phyloP scores from a whole-genome alignment of 2,888 invertebrate genomes.

The Herminia tarsipennalis region DNA sequence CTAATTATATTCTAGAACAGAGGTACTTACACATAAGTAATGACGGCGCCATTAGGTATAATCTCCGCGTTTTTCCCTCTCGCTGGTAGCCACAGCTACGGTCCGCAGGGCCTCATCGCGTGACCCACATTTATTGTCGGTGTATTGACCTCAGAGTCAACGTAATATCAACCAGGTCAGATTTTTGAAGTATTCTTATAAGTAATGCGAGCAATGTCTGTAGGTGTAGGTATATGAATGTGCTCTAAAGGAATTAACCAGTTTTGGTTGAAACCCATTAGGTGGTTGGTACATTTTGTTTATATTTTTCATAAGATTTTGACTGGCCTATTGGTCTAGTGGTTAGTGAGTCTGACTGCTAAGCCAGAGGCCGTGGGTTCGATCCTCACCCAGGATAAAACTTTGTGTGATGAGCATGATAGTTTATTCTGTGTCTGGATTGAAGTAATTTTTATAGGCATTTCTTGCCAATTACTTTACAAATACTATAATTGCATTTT shows the following conservation, averaged over 20 bases:
- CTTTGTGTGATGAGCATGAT: too few species aligned
- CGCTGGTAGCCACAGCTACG: constrained; percentile 32
- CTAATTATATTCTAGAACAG: neutral
- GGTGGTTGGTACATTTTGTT: too few species aligned
- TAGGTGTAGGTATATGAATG: neutral
- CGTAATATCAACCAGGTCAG: constrained; percentile 61
- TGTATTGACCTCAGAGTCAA: constrained; percentile 67
- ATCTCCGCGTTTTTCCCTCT: constrained; percentile 31
- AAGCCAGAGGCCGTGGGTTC: too few species aligned
- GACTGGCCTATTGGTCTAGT: too few species aligned
- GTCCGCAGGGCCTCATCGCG: constrained; percentile 52
- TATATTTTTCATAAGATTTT: too few species aligned
- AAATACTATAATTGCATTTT: too few species aligned
- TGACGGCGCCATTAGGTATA: constrained; percentile 14
- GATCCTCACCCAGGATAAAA: too few species aligned
- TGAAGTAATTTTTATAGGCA: too few species aligned
- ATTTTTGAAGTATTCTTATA: constrained; percentile 48
- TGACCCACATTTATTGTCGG: constrained; percentile 64
- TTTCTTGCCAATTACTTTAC: too few species aligned
- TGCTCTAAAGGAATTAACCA: neutral
- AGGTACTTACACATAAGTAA: neutral
- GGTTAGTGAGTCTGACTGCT: too few species aligned
- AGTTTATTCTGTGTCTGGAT: too few species aligned
- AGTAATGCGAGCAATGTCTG: constrained; percentile 18
- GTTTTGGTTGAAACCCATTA: neutral